Base-by-base conservation (phyloP, 2,113 vertebrate species). In the Nesoenas mayeri region DNA sequence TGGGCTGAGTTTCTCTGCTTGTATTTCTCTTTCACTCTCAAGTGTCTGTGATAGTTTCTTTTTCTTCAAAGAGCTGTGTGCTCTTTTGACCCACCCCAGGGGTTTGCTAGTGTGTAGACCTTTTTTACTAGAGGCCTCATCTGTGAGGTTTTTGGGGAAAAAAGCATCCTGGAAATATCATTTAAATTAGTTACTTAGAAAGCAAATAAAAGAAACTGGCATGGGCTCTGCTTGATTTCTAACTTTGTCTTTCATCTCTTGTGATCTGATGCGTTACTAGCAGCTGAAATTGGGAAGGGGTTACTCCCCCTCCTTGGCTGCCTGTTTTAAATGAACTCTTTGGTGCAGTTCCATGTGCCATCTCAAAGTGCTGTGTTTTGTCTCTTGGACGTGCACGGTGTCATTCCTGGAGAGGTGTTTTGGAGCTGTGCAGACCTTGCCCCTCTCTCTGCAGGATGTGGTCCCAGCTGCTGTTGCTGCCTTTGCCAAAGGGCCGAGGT, bases 321-420 rank as follows among this genome's bases (percentile, higher is more conserved):
- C 21, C 17, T 66, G 15, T 54, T 88, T 54, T 26, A 81, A 61
- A 36, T 9, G 36, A 88, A 40, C 21, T 40, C 34, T 72, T 48
- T 0, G 2, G 42, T 51, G n/a, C 42, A 47, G 28, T 25, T 54
- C 17, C 12, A 16, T 0, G 0, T 44, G 19, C 24, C 13, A 7
- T 31, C 40, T 72, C 47, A 19, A 36, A 38, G 44, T 2, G 1
- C 15, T 13, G 29, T 11, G 13, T 31, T 1, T 38, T 42, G 20
- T 7, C 4, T 36, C 40, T n/a, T 20, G 44, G 24, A 38, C 40
- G n/a, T 24, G 15, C 24, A 0, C 0, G 60, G 21, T 13, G 31
- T 0, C 0, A 2, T 54, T 66, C 25, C 32, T 40, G 53, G 21
- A 17, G 34, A 38, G 34, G 9, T 19, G 7, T 44, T 64, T 34